These are phyloP conservation scores for Drosophila emarginata DNA, from an alignment of 2,888 invertebrate genomes.

Conservation along the genomic window DNA sequence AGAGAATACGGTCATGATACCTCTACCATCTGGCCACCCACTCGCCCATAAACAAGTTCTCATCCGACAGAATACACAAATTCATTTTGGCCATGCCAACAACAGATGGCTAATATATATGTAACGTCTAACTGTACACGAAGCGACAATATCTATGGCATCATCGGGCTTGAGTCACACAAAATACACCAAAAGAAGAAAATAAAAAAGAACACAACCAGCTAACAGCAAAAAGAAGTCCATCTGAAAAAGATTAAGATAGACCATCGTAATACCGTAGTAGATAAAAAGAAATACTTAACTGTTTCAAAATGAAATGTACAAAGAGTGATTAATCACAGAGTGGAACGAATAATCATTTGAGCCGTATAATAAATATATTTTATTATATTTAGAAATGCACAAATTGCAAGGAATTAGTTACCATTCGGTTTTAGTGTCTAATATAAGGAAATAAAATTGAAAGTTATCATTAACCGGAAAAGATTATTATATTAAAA, in stretches of 20 bases:
- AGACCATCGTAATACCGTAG: background rate
- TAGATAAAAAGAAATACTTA: no score
- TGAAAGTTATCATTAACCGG: no score
- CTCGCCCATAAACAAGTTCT: slow-evolving; percentile 62
- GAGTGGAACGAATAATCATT: no score
- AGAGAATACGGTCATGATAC: slow-evolving; percentile 23
- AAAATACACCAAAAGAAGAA: slow-evolving; percentile 16
- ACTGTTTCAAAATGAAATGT: no score
- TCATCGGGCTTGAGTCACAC: slow-evolving; percentile 37
- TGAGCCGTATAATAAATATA: no score
- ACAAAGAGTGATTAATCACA: no score
- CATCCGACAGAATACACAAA: slow-evolving; percentile 14
- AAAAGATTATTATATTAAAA: no score
- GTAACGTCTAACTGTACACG: slow-evolving; percentile 75
- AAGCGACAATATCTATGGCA: slow-evolving; percentile 74
- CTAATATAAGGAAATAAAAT: no score
- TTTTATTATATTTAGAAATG: no score
- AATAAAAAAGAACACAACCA: slow-evolving; percentile 11
- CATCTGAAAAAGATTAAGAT: background rate
- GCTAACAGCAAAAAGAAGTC: background rate
- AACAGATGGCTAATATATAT: slow-evolving; percentile 70
- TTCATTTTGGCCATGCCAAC: slow-evolving; percentile 41
- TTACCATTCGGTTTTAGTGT: no score
- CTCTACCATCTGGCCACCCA: slow-evolving; percentile 62
- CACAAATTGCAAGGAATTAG: no score